Base-by-base conservation (phyloP, 2,888 invertebrate genomes). In the Petrolisthes cinctipes region DNA sequence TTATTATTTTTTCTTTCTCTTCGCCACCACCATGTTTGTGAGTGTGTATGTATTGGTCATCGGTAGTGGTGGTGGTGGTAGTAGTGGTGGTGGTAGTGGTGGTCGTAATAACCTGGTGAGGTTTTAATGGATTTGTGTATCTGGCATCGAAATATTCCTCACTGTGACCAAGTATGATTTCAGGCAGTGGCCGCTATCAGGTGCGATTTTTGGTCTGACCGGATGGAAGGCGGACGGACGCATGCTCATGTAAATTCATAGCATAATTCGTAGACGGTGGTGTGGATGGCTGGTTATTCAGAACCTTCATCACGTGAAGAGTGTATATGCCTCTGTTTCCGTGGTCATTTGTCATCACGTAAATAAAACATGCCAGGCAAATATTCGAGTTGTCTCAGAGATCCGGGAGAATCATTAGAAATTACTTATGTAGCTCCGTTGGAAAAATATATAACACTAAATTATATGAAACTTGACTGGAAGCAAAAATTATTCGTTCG, bases 41-140 rank as follows among this genome's bases (percentile, higher is more conserved):
- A 2, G 61, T 61, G 61, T 61, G 61, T 61, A 3, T 61, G 61
- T 61, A 17, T 3, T 9, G 20, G 71, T 6, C 37, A 37, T 37
- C 37, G 37, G 71, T n/a, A 4, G 20, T 6, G 20, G 20, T 14
- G 71, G 20, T 37, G 37, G 37, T 37, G 2, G 37, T 37, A 2
- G 37, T 37, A 2, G 71, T n/a, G 71, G 20, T 6, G 3, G 20
- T 14, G 71, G 20, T 6, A 17, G 71, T 6, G 20, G 20, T 14
- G 3, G 14, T 20, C 14, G 20, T n/a, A 71, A 71, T 71, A 71
- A n/a, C 71, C 14, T 37, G 71, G 17, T n/a, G n/a, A 20, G 71
- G 71, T n/a, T n/a, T 71, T 71, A 71, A 71, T 71, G 71, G 71
- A 71, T 71, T 71, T 71, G 71, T 71, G 71, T 71, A 71, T 61